Percentiles rank a stretch among this genome's conserved stretches.
Evolutionary conservation across 1,140 invertebrate genomes (phyloP).

Genomic region (Lerema accius): DNA sequence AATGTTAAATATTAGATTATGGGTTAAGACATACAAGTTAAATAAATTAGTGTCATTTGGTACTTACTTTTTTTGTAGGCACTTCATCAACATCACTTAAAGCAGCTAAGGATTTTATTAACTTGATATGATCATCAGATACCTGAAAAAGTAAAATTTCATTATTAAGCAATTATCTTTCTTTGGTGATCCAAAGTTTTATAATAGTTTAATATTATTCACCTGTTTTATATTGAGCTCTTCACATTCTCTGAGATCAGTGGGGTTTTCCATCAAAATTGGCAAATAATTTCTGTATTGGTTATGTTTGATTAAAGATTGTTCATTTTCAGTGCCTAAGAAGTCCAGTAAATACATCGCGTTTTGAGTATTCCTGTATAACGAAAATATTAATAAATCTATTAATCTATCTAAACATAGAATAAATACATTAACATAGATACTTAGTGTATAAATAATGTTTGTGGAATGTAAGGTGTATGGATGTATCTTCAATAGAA

Average conservation of each 20-base stretch:
- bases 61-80: slow-evolving; percentile 4
- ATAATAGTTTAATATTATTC: slow-evolving; percentile 32
- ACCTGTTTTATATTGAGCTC: slow-evolving; percentile 49
- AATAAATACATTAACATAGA: slow-evolving; percentile 9
- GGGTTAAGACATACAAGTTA: too few species aligned
- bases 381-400: slow-evolving; percentile 11
- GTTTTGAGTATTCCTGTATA: slow-evolving; percentile 52
- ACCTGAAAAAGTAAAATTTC: slow-evolving; percentile 43
- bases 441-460: too few species aligned
- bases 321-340: slow-evolving; percentile 32
- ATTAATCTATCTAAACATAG: neutral
- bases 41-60: too few species aligned
- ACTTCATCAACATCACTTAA: slow-evolving; percentile 8
- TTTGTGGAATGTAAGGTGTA: too few species aligned
- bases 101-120: slow-evolving; percentile 31
- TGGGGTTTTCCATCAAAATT: slow-evolving; percentile 40
- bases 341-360: slow-evolving; percentile 39
- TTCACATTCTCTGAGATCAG: slow-evolving; percentile 22
- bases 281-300: slow-evolving; percentile 49
- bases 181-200: too few species aligned
- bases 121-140: slow-evolving; percentile 35
- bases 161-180: too few species aligned
- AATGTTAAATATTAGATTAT: too few species aligned
- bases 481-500: too few species aligned
- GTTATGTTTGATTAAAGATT: slow-evolving; percentile 35